phyloP scores from a whole-genome alignment of 1,140 invertebrate genomes.

The Drosophila ironensis region DNA sequence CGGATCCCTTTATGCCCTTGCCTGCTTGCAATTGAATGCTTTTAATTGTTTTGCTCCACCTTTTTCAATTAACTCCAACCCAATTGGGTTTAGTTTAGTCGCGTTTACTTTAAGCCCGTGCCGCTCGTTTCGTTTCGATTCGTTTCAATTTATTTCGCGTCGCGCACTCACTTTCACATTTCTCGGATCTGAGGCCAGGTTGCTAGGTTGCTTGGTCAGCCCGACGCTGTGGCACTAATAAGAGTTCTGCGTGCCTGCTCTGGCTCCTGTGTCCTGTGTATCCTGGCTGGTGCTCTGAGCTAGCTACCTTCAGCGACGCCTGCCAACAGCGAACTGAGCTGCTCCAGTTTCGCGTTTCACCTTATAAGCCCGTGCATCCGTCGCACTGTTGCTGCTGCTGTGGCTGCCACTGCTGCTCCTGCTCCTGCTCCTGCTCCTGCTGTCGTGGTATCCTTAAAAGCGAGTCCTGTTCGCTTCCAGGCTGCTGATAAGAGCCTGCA shows the following conservation, averaged over 20 bases:
- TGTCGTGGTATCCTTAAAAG: conserved; percentile 60
- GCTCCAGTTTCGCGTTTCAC: conserved; percentile 76
- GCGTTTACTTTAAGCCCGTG: conserved; percentile 5
- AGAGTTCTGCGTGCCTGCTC: conserved; percentile 8
- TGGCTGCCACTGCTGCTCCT: conserved; percentile 11
- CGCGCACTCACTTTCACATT: conserved; percentile 37
- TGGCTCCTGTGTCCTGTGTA: conserved; percentile 3
- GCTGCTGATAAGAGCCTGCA: conserved; percentile 62
- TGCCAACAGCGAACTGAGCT: conserved; percentile 77
- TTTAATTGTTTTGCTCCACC: conserved; percentile 51
- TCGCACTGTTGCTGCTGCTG: conserved; percentile 34
- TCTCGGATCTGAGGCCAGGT: background rate
- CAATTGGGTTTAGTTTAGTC: conserved; percentile 42
- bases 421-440: conserved; percentile 17
- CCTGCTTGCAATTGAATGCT: conserved; percentile 29
- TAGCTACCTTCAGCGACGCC: conserved; percentile 68
- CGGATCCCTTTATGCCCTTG: conserved; percentile 4
- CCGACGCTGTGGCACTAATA: conserved; percentile 1
- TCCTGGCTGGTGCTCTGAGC: too few relatives aligned
- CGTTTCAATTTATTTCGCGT: conserved; percentile 13
- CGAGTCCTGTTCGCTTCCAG: conserved; percentile 67
- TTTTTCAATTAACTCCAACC: conserved; percentile 42
- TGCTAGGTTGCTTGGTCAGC: background rate
- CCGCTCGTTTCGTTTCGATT: conserved; percentile 8
- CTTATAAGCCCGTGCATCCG: conserved; percentile 55